Evolutionary conservation across 2,888 invertebrate species (phyloP).

Genomic region (Zygaena filipendulae): DNA sequence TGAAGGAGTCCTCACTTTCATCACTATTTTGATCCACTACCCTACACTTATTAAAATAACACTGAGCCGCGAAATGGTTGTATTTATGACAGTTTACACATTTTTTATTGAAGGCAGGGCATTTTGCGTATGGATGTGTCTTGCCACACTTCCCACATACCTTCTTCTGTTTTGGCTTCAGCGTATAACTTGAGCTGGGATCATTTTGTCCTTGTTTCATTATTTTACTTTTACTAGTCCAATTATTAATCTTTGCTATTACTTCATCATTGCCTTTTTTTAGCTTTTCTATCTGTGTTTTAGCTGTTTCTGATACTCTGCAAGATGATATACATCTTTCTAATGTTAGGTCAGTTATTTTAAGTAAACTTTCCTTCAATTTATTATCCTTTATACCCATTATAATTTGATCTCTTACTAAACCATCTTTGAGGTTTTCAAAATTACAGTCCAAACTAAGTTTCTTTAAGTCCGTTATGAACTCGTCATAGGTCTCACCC

Average conservation of each 20-base stretch:
- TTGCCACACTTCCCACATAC: constrained; percentile 3
- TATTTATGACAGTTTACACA: constrained; percentile 2
- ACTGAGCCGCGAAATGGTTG: constrained; percentile 1
- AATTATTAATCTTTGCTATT: no score
- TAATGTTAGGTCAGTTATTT: constrained; percentile 1
- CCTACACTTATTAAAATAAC: not conserved
- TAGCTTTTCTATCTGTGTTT: not conserved
- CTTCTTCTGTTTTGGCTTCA: not conserved
- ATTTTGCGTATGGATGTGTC: not conserved
- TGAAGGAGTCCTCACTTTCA: no score
- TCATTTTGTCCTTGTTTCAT: not conserved
- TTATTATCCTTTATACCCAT: not conserved
- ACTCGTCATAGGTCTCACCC: constrained; percentile 1
- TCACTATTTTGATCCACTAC: not conserved
- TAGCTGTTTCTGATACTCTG: constrained; percentile 2
- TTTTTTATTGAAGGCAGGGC: constrained; percentile 6
- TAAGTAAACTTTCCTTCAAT: constrained; percentile 2
- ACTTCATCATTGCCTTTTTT: not conserved
- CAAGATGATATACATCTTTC: constrained; percentile 1
- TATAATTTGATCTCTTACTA: constrained; percentile 2
- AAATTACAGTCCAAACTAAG: constrained; percentile 3
- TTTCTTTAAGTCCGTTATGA: constrained; percentile 1
- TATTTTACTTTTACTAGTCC: no score
- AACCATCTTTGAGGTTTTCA: constrained; percentile 1
- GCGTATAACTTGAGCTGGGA: not conserved